phyloP scores from a whole-genome alignment of 2,797 vertebrate species.

The Phylloscopus collybita region DNA sequence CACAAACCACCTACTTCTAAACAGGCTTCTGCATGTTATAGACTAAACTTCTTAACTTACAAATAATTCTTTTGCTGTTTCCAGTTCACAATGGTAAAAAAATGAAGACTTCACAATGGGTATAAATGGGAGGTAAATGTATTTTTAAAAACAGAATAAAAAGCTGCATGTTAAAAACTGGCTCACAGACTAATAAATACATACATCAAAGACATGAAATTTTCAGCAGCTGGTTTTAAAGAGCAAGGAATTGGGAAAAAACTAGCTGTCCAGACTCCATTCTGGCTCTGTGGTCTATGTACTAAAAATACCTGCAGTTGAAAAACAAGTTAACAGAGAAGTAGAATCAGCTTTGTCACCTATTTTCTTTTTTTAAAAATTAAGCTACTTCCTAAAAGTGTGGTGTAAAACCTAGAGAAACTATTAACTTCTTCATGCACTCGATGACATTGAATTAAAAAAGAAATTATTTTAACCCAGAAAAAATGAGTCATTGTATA shows the following conservation, averaged over 20 bases:
- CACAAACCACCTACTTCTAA: slow-evolving; percentile 54
- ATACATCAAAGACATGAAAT: slow-evolving; percentile 62
- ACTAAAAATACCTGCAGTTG: slow-evolving; percentile 36
- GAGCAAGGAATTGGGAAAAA: slow-evolving; percentile 56
- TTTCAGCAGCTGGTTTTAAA: slow-evolving; percentile 75
- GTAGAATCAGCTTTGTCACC: slow-evolving; percentile 39
- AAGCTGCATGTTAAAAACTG: slow-evolving; percentile 74
- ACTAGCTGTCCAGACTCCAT: slow-evolving; percentile 51
- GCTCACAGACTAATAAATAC: slow-evolving; percentile 74
- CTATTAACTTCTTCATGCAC: slow-evolving; percentile 49
- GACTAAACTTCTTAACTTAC: slow-evolving; percentile 42
- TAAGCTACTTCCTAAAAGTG: slow-evolving; percentile 56
- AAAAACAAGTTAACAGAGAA: slow-evolving; percentile 45
- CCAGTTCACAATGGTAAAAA: slow-evolving; percentile 70
- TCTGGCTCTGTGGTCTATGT: slow-evolving; percentile 31
- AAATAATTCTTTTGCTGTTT: slow-evolving; percentile 56
- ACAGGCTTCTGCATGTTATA: slow-evolving; percentile 16
- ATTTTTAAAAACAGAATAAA: slow-evolving; percentile 74
- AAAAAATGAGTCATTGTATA: slow-evolving; percentile 53
- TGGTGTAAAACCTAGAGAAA: slow-evolving; percentile 64
- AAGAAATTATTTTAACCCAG: slow-evolving; percentile 57
- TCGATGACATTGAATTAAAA: slow-evolving; percentile 56
- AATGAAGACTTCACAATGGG: slow-evolving; percentile 65
- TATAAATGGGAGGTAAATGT: slow-evolving; percentile 67
- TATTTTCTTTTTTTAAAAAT: slow-evolving; percentile 42